Conservation (phyloP, 2,797 vertebrate species). For the Acropternis orthonyx region DNA sequence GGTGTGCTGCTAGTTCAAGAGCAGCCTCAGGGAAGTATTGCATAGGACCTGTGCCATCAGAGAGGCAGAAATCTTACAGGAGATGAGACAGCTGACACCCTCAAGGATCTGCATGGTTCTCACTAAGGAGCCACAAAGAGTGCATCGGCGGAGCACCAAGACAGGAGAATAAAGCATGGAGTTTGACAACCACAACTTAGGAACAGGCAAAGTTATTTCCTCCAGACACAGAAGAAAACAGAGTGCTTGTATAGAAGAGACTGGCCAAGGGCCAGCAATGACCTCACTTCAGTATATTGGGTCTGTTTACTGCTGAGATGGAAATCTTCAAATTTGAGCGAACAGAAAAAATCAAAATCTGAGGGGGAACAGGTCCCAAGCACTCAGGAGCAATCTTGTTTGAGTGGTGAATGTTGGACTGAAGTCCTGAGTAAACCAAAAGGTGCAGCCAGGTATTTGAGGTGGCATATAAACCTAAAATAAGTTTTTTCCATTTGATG, state of each 20-base stretch:
- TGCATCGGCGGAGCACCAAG: neutral
- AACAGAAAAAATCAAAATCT: neutral
- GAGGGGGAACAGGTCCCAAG: neutral
- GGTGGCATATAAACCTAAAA: neutral
- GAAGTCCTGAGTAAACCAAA: neutral
- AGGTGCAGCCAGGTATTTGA: neutral
- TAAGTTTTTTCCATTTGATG: rapidly evolving
- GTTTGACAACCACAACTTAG: neutral
- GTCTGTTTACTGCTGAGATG: neutral
- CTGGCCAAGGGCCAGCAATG: neutral
- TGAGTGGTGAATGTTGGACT: rapidly evolving
- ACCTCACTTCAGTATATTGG: neutral
- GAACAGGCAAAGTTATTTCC: neutral
- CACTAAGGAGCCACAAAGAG: neutral
- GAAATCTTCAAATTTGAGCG: neutral
- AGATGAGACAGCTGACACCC: neutral
- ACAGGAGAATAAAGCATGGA: neutral
- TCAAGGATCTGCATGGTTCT: neutral
- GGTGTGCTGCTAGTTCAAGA: neutral
- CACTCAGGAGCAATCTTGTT: neutral
- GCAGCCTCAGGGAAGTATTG: neutral
- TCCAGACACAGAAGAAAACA: neutral
- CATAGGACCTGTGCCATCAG: neutral
- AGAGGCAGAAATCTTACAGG: neutral
- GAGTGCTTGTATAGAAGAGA: neutral